Conservation (phyloP, 2,113 vertebrate species). For the Acanthochromis polyacanthus region DNA sequence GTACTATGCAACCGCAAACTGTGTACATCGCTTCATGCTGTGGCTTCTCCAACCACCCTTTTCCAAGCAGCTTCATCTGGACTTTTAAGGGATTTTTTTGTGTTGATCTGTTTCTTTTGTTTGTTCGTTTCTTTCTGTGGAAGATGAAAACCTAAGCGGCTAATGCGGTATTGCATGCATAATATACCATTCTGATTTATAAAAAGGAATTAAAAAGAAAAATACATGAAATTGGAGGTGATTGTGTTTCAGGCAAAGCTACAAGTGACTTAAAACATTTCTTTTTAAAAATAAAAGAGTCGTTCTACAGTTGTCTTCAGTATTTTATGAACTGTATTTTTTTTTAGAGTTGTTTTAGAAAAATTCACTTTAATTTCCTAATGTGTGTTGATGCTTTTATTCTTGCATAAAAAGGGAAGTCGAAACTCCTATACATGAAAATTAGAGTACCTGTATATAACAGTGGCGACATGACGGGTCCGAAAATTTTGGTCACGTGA, state of each 20-base stretch:
- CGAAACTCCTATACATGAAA: no score
- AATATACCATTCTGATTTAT: conserved; percentile 83
- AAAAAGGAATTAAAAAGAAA: conserved; percentile 75
- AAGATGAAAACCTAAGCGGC: conserved; percentile 77
- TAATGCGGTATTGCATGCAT: conserved; percentile 86
- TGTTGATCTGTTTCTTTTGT: conserved; percentile 63
- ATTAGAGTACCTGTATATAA: no score
- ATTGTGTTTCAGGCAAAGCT: conserved; percentile 80
- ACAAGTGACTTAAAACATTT: conserved; percentile 79
- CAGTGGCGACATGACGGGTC: no score
- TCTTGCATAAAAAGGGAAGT: background rate
- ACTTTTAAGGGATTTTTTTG: conserved; percentile 67
- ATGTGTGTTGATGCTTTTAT: background rate
- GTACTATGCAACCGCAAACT: conserved; percentile 83
- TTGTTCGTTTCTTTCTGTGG: conserved; percentile 74
- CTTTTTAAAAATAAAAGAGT: conserved; percentile 83
- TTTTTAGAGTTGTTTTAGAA: background rate
- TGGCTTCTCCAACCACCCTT: conserved; percentile 70
- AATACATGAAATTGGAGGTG: conserved; percentile 72
- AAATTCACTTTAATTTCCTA: background rate
- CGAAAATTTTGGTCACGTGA: no score
- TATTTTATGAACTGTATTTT: conserved; percentile 12
- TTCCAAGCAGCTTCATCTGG: conserved; percentile 77
- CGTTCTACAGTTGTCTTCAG: conserved; percentile 45
- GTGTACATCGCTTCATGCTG: conserved; percentile 80